Percentiles rank a stretch among this genome's conserved stretches.
phyloP scores from a whole-genome alignment of 2,113 vertebrate genomes.

The Poeciliopsis prolifica region DNA sequence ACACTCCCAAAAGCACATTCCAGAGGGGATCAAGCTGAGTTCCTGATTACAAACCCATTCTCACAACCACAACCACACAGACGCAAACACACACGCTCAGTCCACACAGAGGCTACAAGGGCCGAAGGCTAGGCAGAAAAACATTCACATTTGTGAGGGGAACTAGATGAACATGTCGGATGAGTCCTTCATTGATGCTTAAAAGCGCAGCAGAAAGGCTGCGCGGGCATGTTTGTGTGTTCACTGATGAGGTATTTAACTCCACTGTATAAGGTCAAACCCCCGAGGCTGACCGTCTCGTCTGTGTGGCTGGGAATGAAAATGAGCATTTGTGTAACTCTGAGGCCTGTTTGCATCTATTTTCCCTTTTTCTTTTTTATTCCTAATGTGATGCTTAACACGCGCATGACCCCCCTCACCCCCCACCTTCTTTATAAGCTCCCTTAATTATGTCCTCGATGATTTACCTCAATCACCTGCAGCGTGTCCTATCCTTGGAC shows the following conservation, averaged over 20 bases:
- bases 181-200: conserved; percentile 72
- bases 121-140: conserved; percentile 56
- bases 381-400: conserved; percentile 59
- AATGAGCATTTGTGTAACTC: conserved; percentile 65
- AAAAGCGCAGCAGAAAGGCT: conserved; percentile 62
- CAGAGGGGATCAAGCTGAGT: conserved; percentile 75
- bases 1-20: conserved; percentile 73
- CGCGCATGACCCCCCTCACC: conserved; percentile 52
- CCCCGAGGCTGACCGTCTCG: conserved; percentile 61
- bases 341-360: conserved; percentile 58
- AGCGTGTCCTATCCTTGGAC: conserved; percentile 79
- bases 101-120: conserved; percentile 51
- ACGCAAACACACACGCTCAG: conserved; percentile 20
- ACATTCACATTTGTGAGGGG: conserved; percentile 67
- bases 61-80: conserved; percentile 31
- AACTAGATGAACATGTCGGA: conserved; percentile 73
- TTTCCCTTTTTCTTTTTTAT: conserved; percentile 16
- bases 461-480: conserved; percentile 77
- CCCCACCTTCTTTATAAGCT: conserved; percentile 66
- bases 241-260: conserved; percentile 74
- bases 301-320: conserved; percentile 67
- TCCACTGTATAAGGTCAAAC: conserved; percentile 77
- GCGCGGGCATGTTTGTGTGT: conserved; percentile 27
- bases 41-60: conserved; percentile 62
- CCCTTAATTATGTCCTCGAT: conserved; percentile 84